Evolutionary conservation across 2,888 invertebrate species (phyloP), one percentile per base, ranked within the genome.

Genomic region (Napeogenes sylphis): DNA sequence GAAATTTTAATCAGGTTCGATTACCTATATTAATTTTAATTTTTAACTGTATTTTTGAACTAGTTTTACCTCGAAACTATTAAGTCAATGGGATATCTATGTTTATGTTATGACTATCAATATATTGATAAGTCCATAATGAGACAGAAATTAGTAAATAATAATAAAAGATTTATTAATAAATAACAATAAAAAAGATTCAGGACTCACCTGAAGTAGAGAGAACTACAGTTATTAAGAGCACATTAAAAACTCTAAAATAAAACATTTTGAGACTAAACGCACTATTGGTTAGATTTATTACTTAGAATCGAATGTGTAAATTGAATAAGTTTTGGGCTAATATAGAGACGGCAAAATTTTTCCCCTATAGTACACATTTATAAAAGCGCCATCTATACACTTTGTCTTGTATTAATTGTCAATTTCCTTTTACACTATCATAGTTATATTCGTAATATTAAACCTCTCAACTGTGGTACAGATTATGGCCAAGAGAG

Each of bases 321-420:
- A 12, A 51, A 51, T 30, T 51, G 51, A 51, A 51, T 30, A 30
- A 2, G 51, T 51, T 10, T 30, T 30, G 30, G 10, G 21, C 30
- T 30, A 30, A 30, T 51, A 51, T 51, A 51, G 21, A 14, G 21
- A 51, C 30, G 51, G 30, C 30, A 30, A 12, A 4, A 30, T 5
- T 30, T 30, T 51, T 51, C 3, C n/a, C 5, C 14, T 4, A 38
- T 38, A 21, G 13, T n/a, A 21, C 8, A 21, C 30, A 8, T 51
- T 51, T 4, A n/a, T 51, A 30, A 51, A 30, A 51, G 51, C 51
- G 51, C 51, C 51, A 51, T 51, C 51, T 51, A 8, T 51, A 10
- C 12, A 51, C 30, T 42, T 42, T 12, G 10, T 10, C 8, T 4
- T 21, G 51, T 51, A 30, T 12, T 6, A 8, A 10, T 51, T 30